These are phyloP conservation scores for Cygnus atratus DNA, from an alignment of 2,113 vertebrate genomes.

Conservation along the genomic window DNA sequence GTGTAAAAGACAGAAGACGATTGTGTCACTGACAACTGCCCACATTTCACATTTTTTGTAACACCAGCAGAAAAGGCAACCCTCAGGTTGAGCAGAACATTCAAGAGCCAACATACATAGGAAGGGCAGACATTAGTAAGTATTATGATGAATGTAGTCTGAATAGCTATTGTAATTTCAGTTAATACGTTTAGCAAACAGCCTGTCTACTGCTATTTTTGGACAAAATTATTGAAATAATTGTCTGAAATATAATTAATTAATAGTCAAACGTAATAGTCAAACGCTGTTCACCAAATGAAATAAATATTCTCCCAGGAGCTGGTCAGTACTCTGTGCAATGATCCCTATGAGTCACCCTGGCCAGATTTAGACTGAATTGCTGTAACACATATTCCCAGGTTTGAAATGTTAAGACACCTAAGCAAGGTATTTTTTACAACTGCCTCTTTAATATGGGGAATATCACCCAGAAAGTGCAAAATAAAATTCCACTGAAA, in stretches of 20 bases:
- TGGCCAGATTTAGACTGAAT: not conserved
- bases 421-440: not conserved
- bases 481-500: not conserved
- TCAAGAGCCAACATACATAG: conserved; percentile 1
- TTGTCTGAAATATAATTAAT: conserved; percentile 43
- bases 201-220: conserved; percentile 16
- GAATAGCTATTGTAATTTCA: conserved; percentile 23
- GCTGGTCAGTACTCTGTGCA: not conserved
- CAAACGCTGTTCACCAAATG: not conserved
- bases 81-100: not conserved
- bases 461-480: not conserved
- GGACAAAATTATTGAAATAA: conserved; percentile 44
- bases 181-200: conserved; percentile 40
- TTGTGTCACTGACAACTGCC: conserved; percentile 36
- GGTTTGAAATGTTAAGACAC: not conserved
- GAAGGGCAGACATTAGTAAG: not conserved
- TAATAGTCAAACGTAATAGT: conserved; percentile 15
- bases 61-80: conserved; percentile 16
- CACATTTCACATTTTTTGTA: conserved; percentile 20
- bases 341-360: not conserved
- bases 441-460: not conserved
- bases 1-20: conserved; percentile 9
- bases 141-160: conserved; percentile 8
- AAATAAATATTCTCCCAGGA: not conserved
- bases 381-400: not conserved